Evolutionary conservation across 2,797 vertebrate species (phyloP).

Genomic region (Poeciliopsis gracilis): DNA sequence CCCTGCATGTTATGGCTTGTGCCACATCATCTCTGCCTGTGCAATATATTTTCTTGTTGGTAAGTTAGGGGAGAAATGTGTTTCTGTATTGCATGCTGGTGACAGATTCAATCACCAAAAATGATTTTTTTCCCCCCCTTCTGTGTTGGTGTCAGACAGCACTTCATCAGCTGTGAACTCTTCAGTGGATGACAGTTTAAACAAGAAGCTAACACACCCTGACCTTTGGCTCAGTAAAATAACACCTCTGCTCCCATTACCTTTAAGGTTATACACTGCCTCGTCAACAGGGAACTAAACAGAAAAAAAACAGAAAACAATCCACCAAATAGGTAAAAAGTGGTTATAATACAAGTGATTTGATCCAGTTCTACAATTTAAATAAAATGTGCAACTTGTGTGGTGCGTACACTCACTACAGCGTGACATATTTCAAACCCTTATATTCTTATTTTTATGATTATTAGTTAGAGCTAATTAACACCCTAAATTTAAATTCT

Average conservation of each 20-base stretch:
- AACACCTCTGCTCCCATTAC: constrained; percentile 2
- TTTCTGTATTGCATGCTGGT: not conserved
- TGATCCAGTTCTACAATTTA: not conserved
- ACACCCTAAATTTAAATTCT: not conserved
- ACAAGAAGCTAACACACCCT: constrained; percentile 23
- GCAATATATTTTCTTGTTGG: constrained; percentile 10
- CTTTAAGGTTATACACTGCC: not conserved
- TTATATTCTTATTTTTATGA: not conserved
- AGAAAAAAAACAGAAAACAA: not conserved
- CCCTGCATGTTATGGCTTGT: constrained; percentile 1
- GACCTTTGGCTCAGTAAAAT: constrained; percentile 24
- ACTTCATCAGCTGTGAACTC: constrained; percentile 14
- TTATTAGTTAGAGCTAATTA: not conserved
- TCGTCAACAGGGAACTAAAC: not conserved
- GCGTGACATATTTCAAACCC: not conserved
- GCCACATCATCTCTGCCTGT: not conserved
- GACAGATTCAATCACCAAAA: constrained; percentile 11
- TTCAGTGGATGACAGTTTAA: constrained; percentile 12
- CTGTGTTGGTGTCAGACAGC: constrained; percentile 1
- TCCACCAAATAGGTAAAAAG: not conserved
- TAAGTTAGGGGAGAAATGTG: not conserved
- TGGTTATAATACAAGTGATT: not conserved
- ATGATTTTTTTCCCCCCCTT: not conserved
- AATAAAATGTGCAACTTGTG: not conserved
- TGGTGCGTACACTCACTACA: not conserved